These are phyloP conservation scores for Digitonthophagus gazella DNA, from an alignment of 2,888 invertebrate genomes.

Conservation along the genomic window DNA sequence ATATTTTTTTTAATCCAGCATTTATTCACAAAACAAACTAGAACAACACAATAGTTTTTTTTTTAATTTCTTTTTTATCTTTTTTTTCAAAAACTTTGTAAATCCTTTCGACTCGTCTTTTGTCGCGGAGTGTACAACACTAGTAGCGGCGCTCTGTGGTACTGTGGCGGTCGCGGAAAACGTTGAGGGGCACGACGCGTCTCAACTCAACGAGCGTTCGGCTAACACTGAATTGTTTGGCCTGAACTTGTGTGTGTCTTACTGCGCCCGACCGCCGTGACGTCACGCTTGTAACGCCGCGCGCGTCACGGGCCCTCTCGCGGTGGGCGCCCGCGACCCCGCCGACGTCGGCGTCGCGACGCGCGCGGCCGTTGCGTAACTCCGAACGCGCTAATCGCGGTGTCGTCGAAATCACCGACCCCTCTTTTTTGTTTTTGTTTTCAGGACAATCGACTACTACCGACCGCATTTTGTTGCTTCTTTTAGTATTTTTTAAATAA, in stretches of 20 bases:
- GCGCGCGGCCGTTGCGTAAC: constrained; percentile 4
- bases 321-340: not conserved
- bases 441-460: not conserved
- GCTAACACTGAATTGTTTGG: constrained; percentile 17
- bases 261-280: constrained; percentile 10
- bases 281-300: constrained; percentile 12
- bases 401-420: no score
- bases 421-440: no score
- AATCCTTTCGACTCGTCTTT: not conserved
- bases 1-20: no score
- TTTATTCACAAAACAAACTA: no score
- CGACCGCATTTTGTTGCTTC: not conserved
- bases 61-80: not conserved
- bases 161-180: not conserved
- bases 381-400: not conserved
- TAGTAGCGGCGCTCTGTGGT: not conserved
- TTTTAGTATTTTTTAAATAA: not conserved
- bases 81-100: no score
- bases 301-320: constrained; percentile 8
- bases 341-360: not conserved
- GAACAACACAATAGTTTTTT: no score
- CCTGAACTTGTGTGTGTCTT: constrained; percentile 18
- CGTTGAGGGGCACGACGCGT: no score
- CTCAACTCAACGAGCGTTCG: constrained; percentile 7
- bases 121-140: not conserved